A percentile compares a stretch with the other conserved stretches of the same genome.
Evolutionary conservation across 2,888 invertebrate genomes (phyloP).

Genomic region (Taphrorychus bicolor): DNA sequence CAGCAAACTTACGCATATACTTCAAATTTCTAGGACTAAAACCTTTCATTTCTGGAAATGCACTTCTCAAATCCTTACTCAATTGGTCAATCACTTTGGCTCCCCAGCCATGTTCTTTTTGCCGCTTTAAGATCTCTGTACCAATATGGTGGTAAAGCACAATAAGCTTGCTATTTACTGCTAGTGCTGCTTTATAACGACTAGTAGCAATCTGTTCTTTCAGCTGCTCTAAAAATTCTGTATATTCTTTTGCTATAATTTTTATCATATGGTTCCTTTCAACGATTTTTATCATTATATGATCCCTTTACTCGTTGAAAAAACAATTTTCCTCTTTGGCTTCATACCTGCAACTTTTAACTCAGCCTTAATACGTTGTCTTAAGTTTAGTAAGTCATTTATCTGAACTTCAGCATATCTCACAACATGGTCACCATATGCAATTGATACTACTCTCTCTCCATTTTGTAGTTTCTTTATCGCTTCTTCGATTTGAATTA

Average conservation of each 20-base stretch:
- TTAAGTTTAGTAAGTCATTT: slow-evolving; percentile 11
- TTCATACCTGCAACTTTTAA: slow-evolving; percentile 10
- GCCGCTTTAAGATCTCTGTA: slow-evolving; percentile 4
- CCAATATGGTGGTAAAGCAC: slow-evolving; percentile 5
- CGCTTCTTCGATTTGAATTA: slow-evolving; percentile 14
- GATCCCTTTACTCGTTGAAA: slow-evolving; percentile 4
- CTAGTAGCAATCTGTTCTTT: neutral
- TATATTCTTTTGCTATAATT: neutral
- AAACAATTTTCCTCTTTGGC: slow-evolving; percentile 14
- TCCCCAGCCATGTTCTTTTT: slow-evolving; percentile 4
- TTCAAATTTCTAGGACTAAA: neutral
- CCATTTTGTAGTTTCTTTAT: slow-evolving; percentile 16
- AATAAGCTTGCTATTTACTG: neutral
- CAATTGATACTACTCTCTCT: slow-evolving; percentile 21
- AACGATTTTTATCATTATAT: neutral
- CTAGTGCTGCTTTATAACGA: neutral
- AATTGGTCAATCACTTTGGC: slow-evolving; percentile 1
- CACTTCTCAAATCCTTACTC: neutral
- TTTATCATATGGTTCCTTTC: neutral
- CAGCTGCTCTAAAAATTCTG: neutral
- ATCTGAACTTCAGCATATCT: slow-evolving; percentile 20
- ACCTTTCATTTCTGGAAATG: slow-evolving; percentile 1
- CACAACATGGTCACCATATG: slow-evolving; percentile 22
- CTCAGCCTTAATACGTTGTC: slow-evolving; percentile 19
- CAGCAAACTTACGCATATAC: neutral